Percentiles rank a stretch among this genome's conserved stretches.
Conservation (phyloP, 2,113 vertebrate genomes). For the Cebidichthys violaceus region DNA sequence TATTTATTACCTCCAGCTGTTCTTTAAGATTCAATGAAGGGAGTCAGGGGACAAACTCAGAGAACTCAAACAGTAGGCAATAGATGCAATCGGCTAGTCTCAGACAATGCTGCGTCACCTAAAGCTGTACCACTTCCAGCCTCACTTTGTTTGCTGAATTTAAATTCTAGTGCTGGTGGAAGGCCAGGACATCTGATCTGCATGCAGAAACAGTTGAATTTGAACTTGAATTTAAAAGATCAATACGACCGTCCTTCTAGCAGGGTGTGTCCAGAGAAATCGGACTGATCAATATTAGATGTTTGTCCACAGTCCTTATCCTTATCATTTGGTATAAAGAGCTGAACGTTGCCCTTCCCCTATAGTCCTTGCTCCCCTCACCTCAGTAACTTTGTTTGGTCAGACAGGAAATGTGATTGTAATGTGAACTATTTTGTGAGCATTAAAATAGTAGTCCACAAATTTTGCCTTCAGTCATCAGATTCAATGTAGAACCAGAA, state of each 20-base stretch:
- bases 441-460: background rate
- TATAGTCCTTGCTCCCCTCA: background rate
- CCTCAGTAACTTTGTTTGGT: background rate
- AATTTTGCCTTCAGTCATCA: background rate
- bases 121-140: background rate
- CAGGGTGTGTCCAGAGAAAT: background rate
- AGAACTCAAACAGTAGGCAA: background rate
- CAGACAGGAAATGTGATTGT: too few species aligned
- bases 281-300: background rate
- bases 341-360: background rate
- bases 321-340: background rate
- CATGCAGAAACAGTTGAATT: background rate
- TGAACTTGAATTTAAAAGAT: background rate
- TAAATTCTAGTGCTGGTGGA: background rate
- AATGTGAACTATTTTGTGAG: background rate
- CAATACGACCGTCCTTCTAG: background rate
- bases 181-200: background rate
- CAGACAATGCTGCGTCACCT: background rate
- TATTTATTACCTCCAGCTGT: constrained; percentile 18
- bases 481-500: background rate
- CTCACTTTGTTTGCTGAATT: background rate
- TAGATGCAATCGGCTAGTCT: background rate
- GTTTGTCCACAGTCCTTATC: background rate
- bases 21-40: constrained; percentile 15
- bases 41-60: background rate